phyloP scores from a whole-genome alignment of 2,797 vertebrate species.

The Apodemus agrarius region DNA sequence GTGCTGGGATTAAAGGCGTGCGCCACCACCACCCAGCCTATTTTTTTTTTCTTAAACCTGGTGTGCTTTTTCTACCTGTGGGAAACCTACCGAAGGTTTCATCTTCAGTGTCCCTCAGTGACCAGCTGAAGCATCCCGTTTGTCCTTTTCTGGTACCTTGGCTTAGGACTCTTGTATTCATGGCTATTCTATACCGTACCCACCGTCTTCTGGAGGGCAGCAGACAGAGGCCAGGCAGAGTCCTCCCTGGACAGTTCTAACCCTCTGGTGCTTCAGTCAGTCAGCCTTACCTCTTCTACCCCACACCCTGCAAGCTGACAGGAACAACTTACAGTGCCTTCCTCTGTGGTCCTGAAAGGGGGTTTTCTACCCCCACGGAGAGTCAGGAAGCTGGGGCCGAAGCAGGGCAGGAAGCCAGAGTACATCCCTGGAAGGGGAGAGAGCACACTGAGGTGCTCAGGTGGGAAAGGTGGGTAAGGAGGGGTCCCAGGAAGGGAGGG shows the following conservation, averaged over 20 bases:
- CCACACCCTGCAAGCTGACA: background rate
- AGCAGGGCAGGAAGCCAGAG: slow-evolving; percentile 84
- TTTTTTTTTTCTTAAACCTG: background rate
- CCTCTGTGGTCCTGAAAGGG: slow-evolving; percentile 59
- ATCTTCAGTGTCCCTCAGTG: background rate
- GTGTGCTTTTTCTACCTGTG: background rate
- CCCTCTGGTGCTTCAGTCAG: background rate
- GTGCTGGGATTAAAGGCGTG: too few relatives aligned
- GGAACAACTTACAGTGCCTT: slow-evolving; percentile 68
- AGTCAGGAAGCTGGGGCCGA: slow-evolving; percentile 86
- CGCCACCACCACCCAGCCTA: too few relatives aligned
- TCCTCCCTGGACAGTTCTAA: background rate
- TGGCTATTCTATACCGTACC: background rate
- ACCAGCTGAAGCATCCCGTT: background rate
- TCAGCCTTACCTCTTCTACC: background rate
- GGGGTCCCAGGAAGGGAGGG: too few relatives aligned
- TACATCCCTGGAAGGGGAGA: slow-evolving; percentile 71
- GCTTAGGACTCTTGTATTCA: too few relatives aligned
- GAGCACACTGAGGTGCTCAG: rapidly evolving
- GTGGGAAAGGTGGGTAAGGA: rapidly evolving
- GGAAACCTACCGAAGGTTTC: background rate
- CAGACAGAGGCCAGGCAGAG: background rate
- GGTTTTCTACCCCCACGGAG: slow-evolving; percentile 78
- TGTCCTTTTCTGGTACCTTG: background rate
- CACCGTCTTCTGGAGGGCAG: background rate